A percentile compares a stretch with the other conserved stretches of the same genome.
Conservation (phyloP, 2,888 invertebrate genomes). For the Deilephila elpenor region DNA sequence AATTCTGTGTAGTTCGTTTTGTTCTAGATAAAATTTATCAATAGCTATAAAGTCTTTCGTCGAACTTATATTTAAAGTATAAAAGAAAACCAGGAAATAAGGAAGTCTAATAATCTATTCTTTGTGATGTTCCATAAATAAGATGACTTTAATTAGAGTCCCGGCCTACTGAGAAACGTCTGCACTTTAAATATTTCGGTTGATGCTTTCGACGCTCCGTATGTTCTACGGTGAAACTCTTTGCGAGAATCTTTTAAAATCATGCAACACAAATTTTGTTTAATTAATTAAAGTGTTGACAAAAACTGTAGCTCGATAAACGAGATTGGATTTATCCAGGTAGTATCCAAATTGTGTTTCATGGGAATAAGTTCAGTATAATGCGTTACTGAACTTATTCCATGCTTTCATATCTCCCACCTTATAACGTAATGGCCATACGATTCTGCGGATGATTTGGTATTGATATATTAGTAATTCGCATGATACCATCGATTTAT, state of each 20-base stretch:
- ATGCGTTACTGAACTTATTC: fast-evolving
- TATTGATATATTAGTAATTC: too few species aligned
- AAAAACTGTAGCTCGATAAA: too few species aligned
- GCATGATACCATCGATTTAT: too few species aligned
- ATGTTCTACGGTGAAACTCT: neutral
- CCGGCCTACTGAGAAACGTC: neutral
- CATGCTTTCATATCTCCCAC: too few species aligned
- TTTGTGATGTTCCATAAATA: slow-evolving; percentile 6
- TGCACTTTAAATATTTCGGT: neutral
- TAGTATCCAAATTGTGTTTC: too few species aligned
- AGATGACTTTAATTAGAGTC: neutral
- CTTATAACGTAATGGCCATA: too few species aligned
- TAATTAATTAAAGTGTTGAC: too few species aligned
- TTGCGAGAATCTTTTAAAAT: neutral
- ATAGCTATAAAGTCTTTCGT: neutral
- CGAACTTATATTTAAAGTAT: neutral
- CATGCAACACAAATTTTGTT: neutral
- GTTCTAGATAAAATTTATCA: neutral
- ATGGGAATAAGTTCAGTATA: too few species aligned
- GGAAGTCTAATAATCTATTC: neutral
- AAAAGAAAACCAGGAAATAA: slow-evolving; percentile 5
- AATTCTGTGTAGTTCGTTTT: neutral
- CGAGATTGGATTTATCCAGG: too few species aligned
- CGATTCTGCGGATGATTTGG: too few species aligned
- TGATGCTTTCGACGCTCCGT: neutral